Evolutionary conservation across 2,113 vertebrate species (phyloP), one percentile per base, ranked within the genome.

Genomic region (Onychostruthus taczanowskii): DNA sequence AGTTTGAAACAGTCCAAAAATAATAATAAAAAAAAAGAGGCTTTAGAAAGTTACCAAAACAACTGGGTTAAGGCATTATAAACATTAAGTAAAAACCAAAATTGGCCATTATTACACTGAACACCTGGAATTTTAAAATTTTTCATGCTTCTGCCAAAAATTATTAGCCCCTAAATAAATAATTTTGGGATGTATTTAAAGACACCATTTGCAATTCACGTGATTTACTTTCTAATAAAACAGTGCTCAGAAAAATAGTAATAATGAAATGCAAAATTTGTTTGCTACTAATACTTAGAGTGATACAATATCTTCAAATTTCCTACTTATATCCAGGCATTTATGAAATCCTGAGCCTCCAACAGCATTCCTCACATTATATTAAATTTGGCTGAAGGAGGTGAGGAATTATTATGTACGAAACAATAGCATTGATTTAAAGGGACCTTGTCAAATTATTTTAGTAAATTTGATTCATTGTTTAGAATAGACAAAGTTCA

Each of bases 201-300:
- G 52, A 67, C 43, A 95, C 13, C 18, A 73, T 90, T 96, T 93
- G 87, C 84, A 96, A 88, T 84, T 95, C 79, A 84, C 31, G 59
- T 95, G 73, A 95, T 95, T 96, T 93, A 41, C 41, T 89, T 90
- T 80, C 73, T 87, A 92, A 96, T 91, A 94, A 90, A 95, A 73
- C 63, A 53, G 31, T 61, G 31, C 85, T 95, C 86, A 93, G 44
- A 76, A 76, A 86, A 62, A n/a, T 63, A 50, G 43, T 72, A 78
- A 70, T 82, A 41, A 41, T 41, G 39, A 41, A 96, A 89, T 26
- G 31, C 49, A 26, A 92, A 94, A 93, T 80, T 82, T 62, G 62
- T 49, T 17, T 59, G 41, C 41, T 79, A 58, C 61, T 87, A 93
- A 72, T 84, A 94, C 26, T 31, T 39, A 49, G 43, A 82, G n/a